phyloP scores from a whole-genome alignment of 2,113 vertebrate genomes.

The Nannospalax galili region DNA sequence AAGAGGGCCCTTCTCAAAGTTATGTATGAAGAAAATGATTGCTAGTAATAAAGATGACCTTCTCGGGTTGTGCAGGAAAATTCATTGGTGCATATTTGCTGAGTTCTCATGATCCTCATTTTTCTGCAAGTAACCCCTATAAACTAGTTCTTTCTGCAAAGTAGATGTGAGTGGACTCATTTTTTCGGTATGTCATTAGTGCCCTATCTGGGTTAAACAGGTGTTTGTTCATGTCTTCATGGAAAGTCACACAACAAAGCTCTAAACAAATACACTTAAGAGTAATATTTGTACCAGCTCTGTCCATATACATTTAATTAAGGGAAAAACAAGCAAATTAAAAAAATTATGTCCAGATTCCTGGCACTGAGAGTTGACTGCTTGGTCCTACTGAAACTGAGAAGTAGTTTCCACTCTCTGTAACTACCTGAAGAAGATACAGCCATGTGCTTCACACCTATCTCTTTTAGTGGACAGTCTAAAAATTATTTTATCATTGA shows the following conservation, averaged over 20 bases:
- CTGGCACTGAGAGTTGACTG: not conserved
- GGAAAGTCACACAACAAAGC: not conserved
- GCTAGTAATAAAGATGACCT: not conserved
- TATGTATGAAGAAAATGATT: not conserved
- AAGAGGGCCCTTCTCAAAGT: not conserved
- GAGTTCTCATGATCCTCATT: no score
- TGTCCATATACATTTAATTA: not conserved
- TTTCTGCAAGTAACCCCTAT: not conserved
- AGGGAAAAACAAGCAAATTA: not conserved
- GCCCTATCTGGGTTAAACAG: not conserved
- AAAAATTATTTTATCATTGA: not conserved
- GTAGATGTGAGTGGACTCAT: not conserved
- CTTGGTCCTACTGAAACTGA: not conserved
- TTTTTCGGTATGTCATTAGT: not conserved
- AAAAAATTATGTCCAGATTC: not conserved
- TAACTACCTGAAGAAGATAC: not conserved
- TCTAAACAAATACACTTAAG: not conserved
- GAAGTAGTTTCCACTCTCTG: accelerated
- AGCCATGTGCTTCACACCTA: not conserved
- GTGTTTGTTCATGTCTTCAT: not conserved
- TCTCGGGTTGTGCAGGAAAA: not conserved
- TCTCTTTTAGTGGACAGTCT: not conserved
- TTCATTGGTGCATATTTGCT: not conserved
- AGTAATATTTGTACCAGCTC: not conserved
- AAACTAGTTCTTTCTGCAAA: not conserved